Evolutionary conservation across 2,888 invertebrate genomes (phyloP), one percentile per base, ranked within the genome.

Genomic region (Drosophila prostipennis): DNA sequence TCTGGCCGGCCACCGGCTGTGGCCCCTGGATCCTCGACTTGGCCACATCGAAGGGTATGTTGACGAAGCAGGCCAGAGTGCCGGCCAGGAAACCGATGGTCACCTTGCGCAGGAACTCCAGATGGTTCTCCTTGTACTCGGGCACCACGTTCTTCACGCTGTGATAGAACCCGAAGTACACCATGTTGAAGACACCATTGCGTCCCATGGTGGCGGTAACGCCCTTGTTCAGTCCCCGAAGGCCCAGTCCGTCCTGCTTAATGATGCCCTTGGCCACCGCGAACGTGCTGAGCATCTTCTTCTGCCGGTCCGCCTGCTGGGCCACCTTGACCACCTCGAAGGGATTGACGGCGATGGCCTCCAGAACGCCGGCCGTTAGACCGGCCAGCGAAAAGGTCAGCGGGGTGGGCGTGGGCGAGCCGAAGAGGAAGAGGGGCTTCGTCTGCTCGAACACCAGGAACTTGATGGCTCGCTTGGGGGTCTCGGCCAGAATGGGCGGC

Each of bases 281-380:
- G 93, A 96, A 96, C 0, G 98, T 97, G 72, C 96, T 96, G 0
- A 96, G 96, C 55, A 93, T 32, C 94, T 93, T 90, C 72, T 86
- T 88, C 2, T 94, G 93, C 61, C 94, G 94, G 89, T 97, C 95
- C 0, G 96, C 95, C 90, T 97, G 97, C 71, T 97, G 92, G 2
- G 95, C 95, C n/a, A 98, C 98, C 93, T 98, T 99, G 0, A 99
- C 97, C 36, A 98, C 97, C 94, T 98, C 98, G 91, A 98, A 98
- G 0, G 98, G 98, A 92, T 98, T 98, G 0, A 98, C 96, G 58
- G 98, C 93, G 72, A 98, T 93, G 6, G 96, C 98, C 93, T 98
- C 98, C n/a, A 98, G 96, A 2, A 97, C 92, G 52, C 98, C 98
- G 48, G 98, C 96, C 63, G 95, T 95, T 11, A 98, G 93, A 43